A percentile compares a stretch with the other conserved stretches of the same genome.
Evolutionary conservation across 1,140 invertebrate species (phyloP).

Genomic region (Drosophila lini): DNA sequence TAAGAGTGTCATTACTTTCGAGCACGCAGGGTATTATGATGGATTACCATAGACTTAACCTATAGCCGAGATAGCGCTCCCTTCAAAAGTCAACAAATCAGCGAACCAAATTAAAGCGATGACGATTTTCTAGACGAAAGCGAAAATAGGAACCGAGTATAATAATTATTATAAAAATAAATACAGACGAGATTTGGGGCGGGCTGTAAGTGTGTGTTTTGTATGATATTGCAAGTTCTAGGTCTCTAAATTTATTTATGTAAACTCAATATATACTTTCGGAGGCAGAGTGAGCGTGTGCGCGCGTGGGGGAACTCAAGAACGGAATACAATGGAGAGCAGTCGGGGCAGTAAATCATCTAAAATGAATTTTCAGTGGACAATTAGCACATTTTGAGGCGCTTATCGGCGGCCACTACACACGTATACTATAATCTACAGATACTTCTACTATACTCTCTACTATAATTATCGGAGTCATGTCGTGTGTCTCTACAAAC

Average conservation of each 20-base stretch:
- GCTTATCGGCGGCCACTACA: constrained; percentile 24
- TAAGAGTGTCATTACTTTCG: constrained; percentile 49
- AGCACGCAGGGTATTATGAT: constrained; percentile 59
- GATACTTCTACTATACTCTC: constrained; percentile 11
- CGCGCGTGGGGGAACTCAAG: constrained; percentile 31
- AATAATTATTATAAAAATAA: constrained; percentile 53
- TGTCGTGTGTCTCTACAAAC: constrained; percentile 43
- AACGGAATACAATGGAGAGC: constrained; percentile 28
- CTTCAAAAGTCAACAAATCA: constrained; percentile 22
- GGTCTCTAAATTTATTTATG: constrained; percentile 50
- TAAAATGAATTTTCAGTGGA: constrained; percentile 11
- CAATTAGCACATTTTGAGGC: constrained; percentile 43
- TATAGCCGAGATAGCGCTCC: constrained; percentile 27
- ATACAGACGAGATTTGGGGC: constrained; percentile 13
- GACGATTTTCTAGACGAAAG: constrained; percentile 33
- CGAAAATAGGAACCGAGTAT: constrained; percentile 31
- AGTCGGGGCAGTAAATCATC: constrained; percentile 13
- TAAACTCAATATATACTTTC: constrained; percentile 25
- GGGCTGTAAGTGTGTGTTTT: constrained; percentile 20
- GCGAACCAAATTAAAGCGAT: constrained; percentile 24
- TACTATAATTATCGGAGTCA: constrained; percentile 38
- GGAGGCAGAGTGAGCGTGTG: neutral
- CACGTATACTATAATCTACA: constrained; percentile 15
- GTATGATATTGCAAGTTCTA: constrained; percentile 47
- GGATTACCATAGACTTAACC: constrained; percentile 42